Base-by-base conservation (phyloP, 2,888 invertebrate genomes). In the Troides aeacus region DNA sequence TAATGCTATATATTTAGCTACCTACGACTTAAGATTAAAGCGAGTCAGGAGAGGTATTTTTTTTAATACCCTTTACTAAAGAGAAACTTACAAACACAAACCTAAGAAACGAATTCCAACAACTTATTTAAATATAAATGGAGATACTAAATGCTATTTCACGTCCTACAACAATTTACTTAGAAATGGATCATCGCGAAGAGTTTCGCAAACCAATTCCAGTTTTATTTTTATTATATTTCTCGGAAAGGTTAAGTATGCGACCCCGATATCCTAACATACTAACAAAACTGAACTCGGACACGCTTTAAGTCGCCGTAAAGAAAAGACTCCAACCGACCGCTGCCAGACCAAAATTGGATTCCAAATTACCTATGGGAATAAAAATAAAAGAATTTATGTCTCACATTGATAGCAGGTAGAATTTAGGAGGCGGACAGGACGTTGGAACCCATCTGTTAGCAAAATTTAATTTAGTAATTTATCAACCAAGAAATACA, bases 361-460 rank as follows among this genome's bases (percentile, higher is more conserved):
- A 72, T 71, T 73, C 66, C 42, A 71, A 74, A 74, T 76, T 70
- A 72, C 72, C 56, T 67, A 70, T 72, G 61, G 58, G 65, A 66
- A 72, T 69, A 74, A 78, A 75, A 77, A 76, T 73, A 73, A 74
- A 74, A 66, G 66, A 74, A 64, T 71, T 66, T 71, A 74, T 70
- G 70, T 71, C 72, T 73, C 57, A 67, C 66, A 56, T 53, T 70
- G 46, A 39, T 64, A 66, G 63, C 70, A 70, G 70, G 66, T 70
- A 67, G 56, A 23, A 64, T 67, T 70, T 64, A 63, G 64, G 39
- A 64, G 53, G 59, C 61, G 62, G 39, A 63, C 63, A 12, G 59
- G 56, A 66, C 39, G 65, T 62, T 6, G 53, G 59, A n/a, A 59
- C 36, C 42, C 58, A 2, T 53, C 21, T 69, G 61, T 57, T 30